These are phyloP conservation scores for Adelges cooleyi DNA, from an alignment of 1,140 invertebrate species.

Conservation along the genomic window DNA sequence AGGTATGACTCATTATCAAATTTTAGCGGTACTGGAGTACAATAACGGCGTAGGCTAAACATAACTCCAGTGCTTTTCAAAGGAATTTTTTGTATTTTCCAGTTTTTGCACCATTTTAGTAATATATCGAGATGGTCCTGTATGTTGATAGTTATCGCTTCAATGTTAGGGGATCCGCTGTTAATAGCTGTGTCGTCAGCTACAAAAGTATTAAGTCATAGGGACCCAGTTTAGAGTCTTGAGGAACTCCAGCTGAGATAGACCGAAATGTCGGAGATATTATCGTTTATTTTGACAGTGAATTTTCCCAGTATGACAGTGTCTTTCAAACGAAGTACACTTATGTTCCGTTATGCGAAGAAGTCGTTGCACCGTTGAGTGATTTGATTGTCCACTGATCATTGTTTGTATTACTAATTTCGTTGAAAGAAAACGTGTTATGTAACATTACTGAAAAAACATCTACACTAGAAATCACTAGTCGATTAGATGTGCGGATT, in stretches of 20 bases:
- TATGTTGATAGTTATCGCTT: too few relatives aligned
- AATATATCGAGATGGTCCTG: too few relatives aligned
- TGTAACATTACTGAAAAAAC: neutral
- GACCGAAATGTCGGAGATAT: too few relatives aligned
- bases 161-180: too few relatives aligned
- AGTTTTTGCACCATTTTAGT: too few relatives aligned
- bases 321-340: neutral
- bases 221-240: too few relatives aligned
- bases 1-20: neutral
- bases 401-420: neutral
- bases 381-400: neutral
- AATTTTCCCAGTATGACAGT: neutral
- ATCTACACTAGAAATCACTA: neutral
- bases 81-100: too few relatives aligned
- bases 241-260: too few relatives aligned
- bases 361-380: neutral
- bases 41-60: neutral
- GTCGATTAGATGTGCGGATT: too few relatives aligned
- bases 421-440: neutral
- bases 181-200: neutral
- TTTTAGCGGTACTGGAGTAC: neutral
- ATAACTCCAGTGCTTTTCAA: neutral
- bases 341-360: neutral
- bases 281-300: too few relatives aligned
- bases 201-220: too few relatives aligned